Base-by-base conservation (phyloP, 1,140 invertebrate genomes). In the Neuroterus valhalla region DNA sequence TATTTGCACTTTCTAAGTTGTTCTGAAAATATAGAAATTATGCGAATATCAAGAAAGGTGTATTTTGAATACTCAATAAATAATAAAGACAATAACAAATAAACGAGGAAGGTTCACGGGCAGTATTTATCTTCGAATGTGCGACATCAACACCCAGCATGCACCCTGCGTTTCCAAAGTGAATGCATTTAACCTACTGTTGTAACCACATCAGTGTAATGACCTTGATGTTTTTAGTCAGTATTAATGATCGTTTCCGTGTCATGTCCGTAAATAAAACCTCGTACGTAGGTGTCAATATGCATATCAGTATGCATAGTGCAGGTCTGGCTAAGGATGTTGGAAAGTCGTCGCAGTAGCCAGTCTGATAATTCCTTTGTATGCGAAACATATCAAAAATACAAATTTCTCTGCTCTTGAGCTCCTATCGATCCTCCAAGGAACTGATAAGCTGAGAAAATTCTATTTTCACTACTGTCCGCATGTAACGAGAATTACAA, bases 211-310 rank as follows among this genome's bases (percentile, higher is more conserved):
- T 87, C 80, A 86, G 78, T 86, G 85, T 87, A 84, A 86, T 83
- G 81, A 87, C 78, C 78, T 89, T 87, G 85, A 68, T 88, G 84
- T 88, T 88, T 86, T 85, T 87, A 87, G 83, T 85, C 83, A 83
- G 81, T 81, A 88, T 84, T 87, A 81, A 85, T 84, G 69, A 82
- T 85, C 82, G 79, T 87, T 86, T 83, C 74, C 82, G 82, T 87
- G 78, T 69, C 66, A 46, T 73, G 77, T 78, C 75, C 44, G 21
- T 76, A 76, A 74, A 72, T n/a, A 67, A 72, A 70, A 78, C 75
- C 74, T 78, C 77, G 76, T 75, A 74, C 67, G 74, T 82, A 82
- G 79, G 77, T 77, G 77, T 74, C 77, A 72, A 76, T 48, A 55
- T 70, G 77, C 26, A 72, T 78, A 82, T 73, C 67, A 75, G 46